Percentiles rank a stretch among this genome's conserved stretches.
These are phyloP conservation scores for Molossus alvarezi DNA, from an alignment of 2,797 vertebrate genomes.

Conservation along the genomic window DNA sequence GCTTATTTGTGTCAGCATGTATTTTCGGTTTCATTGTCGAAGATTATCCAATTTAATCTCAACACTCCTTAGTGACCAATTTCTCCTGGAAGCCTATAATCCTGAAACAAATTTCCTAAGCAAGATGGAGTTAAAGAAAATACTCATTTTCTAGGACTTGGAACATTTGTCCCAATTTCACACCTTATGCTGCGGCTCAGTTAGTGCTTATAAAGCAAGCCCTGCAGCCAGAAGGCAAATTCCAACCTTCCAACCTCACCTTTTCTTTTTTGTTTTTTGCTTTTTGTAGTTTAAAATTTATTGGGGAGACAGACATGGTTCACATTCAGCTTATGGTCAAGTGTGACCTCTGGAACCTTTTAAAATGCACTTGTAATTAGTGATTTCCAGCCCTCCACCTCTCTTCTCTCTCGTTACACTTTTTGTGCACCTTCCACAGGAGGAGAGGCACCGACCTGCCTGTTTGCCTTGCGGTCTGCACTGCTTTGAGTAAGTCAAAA, in stretches of 20 bases:
- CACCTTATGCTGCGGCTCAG: slow-evolving; percentile 79
- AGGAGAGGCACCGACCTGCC: neutral
- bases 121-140: slow-evolving; percentile 84
- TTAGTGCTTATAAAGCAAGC: slow-evolving; percentile 43
- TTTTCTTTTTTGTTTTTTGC: no score
- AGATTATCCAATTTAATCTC: slow-evolving; percentile 81
- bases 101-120: slow-evolving; percentile 82
- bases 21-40: slow-evolving; percentile 73
- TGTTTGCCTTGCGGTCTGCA: neutral
- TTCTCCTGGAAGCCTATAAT: slow-evolving; percentile 81
- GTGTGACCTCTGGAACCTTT: neutral
- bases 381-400: neutral
- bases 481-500: neutral
- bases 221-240: slow-evolving; percentile 55
- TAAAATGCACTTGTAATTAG: neutral
- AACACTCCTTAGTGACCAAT: slow-evolving; percentile 82
- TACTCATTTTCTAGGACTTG: slow-evolving; percentile 82
- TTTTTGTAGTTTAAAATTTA: slow-evolving; percentile 51
- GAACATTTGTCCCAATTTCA: slow-evolving; percentile 84
- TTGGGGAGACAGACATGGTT: neutral
- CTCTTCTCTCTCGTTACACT: neutral
- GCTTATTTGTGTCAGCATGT: slow-evolving; percentile 48
- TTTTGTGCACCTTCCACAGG: neutral
- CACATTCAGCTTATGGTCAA: neutral
- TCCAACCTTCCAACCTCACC: neutral